These are phyloP conservation scores for Myopa testacea DNA, from an alignment of 2,888 invertebrate genomes.

Conservation along the genomic window DNA sequence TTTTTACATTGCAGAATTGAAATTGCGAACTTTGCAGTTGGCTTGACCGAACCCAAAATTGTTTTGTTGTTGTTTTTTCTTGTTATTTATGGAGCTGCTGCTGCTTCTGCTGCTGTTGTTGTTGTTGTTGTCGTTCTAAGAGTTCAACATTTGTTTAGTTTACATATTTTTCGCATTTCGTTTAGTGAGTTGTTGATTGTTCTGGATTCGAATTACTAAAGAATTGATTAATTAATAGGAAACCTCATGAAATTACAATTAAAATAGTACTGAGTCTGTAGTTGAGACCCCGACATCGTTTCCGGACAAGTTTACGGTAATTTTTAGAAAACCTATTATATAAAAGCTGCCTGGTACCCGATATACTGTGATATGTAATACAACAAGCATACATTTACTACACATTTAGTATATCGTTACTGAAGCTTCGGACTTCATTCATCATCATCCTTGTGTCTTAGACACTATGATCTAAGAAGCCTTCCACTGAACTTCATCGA, in stretches of 20 bases:
- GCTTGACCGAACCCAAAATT: slow-evolving; percentile 37
- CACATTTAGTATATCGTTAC: no score
- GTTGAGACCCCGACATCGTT: no score
- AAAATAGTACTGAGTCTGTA: no score
- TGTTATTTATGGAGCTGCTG: not conserved
- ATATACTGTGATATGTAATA: no score
- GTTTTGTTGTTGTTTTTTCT: not conserved
- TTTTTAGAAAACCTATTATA: no score
- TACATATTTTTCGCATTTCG: not conserved
- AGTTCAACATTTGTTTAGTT: not conserved
- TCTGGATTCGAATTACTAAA: no score
- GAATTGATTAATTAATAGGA: no score
- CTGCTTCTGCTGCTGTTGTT: no score
- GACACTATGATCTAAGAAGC: not conserved
- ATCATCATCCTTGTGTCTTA: not conserved
- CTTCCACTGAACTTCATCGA: slow-evolving; percentile 10
- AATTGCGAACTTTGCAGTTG: slow-evolving; percentile 37
- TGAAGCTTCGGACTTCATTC: not conserved
- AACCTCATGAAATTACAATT: no score
- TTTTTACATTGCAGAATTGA: slow-evolving; percentile 35
- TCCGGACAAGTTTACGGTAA: no score
- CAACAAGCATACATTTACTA: no score
- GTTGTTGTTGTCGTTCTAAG: not conserved
- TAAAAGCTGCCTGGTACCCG: no score
- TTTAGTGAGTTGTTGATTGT: not conserved